Evolutionary conservation across 92 coral and sea anemone genomes (phyloP), one percentile per base, ranked within the genome.

Genomic region (Siderastrea siderea): DNA sequence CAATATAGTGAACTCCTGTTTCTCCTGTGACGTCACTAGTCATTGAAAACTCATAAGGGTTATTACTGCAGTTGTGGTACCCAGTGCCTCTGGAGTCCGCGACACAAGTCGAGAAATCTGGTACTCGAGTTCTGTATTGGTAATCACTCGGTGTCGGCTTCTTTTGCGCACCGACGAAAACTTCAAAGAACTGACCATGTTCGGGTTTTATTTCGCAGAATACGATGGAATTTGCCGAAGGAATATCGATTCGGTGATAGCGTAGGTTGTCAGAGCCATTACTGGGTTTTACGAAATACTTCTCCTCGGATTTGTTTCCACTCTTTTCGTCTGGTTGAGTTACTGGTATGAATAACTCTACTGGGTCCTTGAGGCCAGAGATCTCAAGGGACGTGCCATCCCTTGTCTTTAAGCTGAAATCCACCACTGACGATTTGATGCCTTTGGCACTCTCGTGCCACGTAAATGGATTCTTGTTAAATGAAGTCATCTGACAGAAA

Each of bases 401-500:
- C 46, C 69, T 61, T 47, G 19, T 71, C 58, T 93, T 95, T 52
- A 95, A 68, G 47, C 73, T 89, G 61, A 95, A 84, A 53, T 95
- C 98, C 52, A 95, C 87, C n/a, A 95, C 98, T 1, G 91, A 78
- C 16, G 98, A 88, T 13, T 63, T 71, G 47, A 95, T 62, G 3
- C 74, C 67, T 48, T 75, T 77, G 3, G 98, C 90, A 15, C 86
- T 81, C 9, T 81, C 59, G 72, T 87, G 91, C 98, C 98, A 95
- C 1, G 92, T 90, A 79, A 83, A 95, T 1, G 98, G 98, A 74
- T 95, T 95, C 4, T 93, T 91, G 43, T 45, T 68, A 79, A 93
- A 90, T 52, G 78, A 80, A 1, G 94, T 71, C 94, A 95, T 92
- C 98, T 95, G 84, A 59, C 19, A 85, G 48, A 9, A 43, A 71